Conservation (phyloP, 2,797 vertebrate genomes). For the Semaprochilodus insignis region DNA sequence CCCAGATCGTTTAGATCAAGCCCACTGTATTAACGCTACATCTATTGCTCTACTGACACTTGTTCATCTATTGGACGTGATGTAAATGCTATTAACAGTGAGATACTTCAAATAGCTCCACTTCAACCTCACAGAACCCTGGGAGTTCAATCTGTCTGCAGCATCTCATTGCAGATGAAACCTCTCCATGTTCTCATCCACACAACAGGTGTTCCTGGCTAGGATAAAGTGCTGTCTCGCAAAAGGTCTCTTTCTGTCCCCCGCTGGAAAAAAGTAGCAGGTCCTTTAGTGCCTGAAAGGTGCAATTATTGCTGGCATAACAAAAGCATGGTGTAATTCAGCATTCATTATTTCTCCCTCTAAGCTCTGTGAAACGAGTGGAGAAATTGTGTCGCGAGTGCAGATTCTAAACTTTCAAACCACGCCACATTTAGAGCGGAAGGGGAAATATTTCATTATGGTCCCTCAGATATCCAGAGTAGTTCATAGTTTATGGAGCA, state of each 20-base stretch:
- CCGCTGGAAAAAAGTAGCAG: not conserved
- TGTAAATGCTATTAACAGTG: not conserved
- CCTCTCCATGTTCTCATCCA: not conserved
- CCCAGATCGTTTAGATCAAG: not conserved
- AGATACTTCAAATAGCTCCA: constrained; percentile 1
- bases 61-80: not conserved
- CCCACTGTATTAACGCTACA: constrained; percentile 5
- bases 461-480: too few relatives aligned
- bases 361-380: too few relatives aligned
- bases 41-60: not conserved
- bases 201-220: not conserved
- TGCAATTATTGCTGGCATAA: too few relatives aligned
- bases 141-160: not conserved
- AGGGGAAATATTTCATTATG: too few relatives aligned
- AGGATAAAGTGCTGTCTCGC: not conserved
- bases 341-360: too few relatives aligned
- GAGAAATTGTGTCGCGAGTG: too few relatives aligned
- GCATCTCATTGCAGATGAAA: not conserved
- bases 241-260: not conserved
- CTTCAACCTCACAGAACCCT: not conserved
- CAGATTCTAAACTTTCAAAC: too few relatives aligned
- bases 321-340: too few relatives aligned
- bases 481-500: too few relatives aligned
- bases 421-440: too few relatives aligned
- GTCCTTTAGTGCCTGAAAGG: not conserved